phyloP scores from a whole-genome alignment of 1,140 invertebrate genomes.

The Pemphigus obesinymphae region DNA sequence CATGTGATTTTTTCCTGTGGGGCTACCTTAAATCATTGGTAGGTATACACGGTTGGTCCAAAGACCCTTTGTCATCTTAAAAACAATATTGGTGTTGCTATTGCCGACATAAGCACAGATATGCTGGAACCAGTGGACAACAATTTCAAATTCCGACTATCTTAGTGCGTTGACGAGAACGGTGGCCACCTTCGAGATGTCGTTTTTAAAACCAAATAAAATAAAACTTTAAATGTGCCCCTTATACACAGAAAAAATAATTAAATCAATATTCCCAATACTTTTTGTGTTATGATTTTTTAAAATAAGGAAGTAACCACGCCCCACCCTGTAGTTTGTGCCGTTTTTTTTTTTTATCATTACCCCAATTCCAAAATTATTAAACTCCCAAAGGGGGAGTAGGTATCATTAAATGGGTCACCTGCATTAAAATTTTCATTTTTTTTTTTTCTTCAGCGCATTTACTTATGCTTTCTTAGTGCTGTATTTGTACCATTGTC shows the following conservation, averaged over 20 bases:
- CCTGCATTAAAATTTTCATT: no score
- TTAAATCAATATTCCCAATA: neutral
- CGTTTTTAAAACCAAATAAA: no score
- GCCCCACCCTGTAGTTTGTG: constrained; percentile 43
- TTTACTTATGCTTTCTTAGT: no score
- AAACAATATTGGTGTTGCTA: constrained; percentile 39
- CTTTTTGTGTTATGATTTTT: neutral
- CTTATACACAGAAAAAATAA: constrained; percentile 3
- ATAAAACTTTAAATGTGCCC: constrained; percentile 2
- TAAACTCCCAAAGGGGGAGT: no score
- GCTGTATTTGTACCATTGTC: no score
- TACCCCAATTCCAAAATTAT: no score
- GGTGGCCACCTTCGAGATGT: no score
- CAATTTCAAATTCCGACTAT: constrained; percentile 31
- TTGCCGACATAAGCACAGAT: constrained; percentile 28
- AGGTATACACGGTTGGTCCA: constrained; percentile 29
- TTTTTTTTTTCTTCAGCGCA: no score
- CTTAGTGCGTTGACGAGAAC: constrained; percentile 26
- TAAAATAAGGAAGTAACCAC: neutral
- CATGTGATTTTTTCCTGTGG: constrained; percentile 47
- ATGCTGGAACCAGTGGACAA: constrained; percentile 32
- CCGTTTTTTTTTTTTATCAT: no score
- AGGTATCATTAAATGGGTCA: no score
- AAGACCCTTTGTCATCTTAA: constrained; percentile 30
- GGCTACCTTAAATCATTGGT: constrained; percentile 38